Base-by-base conservation (phyloP, 2,888 invertebrate genomes). In the Tanypteryx hageni region DNA sequence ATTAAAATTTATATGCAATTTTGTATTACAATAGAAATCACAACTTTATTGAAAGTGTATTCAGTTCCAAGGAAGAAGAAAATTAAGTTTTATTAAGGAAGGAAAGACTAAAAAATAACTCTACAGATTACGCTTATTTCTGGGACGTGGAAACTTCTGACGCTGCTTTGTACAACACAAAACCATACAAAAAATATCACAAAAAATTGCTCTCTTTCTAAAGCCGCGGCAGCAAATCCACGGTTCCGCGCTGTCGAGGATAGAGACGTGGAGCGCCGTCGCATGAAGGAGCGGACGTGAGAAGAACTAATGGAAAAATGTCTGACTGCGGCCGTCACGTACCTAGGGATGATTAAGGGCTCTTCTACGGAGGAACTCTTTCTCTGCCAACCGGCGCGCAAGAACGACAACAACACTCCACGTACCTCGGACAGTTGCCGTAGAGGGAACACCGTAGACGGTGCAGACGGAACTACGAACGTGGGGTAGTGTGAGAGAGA, bases 151-250 rank as follows among this genome's bases (percentile, higher is more conserved):
- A 76, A 76, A 76, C 76, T 76, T 76, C 27, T 76, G 76, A 76
- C 76, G n/a, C n/a, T 76, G 76, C 76, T 76, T 76, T 27, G 76
- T 27, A 76, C 76, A 76, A 76, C 76, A 27, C 22, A n/a, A 27
- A 5, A 76, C 44, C 44, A 44, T n/a, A 22, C 2, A 76, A 76
- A 76, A 27, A 76, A 76, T n/a, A n/a, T 10, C 22, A 27, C 10
- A 22, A 76, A 76, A 76, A 76, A 76, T 22, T 76, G 22, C 27
- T 76, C 27, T 11, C 76, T 5, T 76, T 76, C 76, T 76, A 27
- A 76, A 76, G 76, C 76, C n/a, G 76, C 76, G 27, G 76, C 76
- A 76, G 76, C 76, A 76, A 76, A 76, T 76, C 76, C 76, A 76
- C 27, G 76, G 76, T 76, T 76, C 76, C 22, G 64, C 64, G 64